phyloP scores from a whole-genome alignment of 2,113 vertebrate species.

The Tachysurus fulvidraco region DNA sequence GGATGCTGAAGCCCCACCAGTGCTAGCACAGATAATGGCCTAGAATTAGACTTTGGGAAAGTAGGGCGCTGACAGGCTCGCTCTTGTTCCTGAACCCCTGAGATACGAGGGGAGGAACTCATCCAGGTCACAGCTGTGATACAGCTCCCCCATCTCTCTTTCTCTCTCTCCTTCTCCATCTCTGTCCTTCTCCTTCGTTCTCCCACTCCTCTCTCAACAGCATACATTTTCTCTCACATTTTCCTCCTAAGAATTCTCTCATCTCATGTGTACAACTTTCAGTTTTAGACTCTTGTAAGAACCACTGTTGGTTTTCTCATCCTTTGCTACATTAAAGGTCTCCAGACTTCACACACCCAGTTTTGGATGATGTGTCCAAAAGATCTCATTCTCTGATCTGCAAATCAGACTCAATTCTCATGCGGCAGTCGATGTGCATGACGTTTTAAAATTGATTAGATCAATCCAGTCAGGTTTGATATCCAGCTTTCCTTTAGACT shows the following conservation, averaged over 20 bases:
- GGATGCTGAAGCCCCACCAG: conserved; percentile 76
- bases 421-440: background rate
- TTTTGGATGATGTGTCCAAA: background rate
- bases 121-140: conserved; percentile 60
- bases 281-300: background rate
- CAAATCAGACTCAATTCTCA: conserved; percentile 3
- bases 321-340: no score
- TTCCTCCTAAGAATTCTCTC: background rate
- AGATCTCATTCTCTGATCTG: background rate
- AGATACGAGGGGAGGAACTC: conserved; percentile 57
- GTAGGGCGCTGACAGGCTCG: conserved; percentile 68
- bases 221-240: no score
- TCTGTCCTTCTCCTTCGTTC: conserved; percentile 46
- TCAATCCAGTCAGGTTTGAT: background rate
- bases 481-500: background rate
- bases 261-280: no score
- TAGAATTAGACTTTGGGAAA: conserved; percentile 79
- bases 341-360: background rate
- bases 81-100: conserved; percentile 60
- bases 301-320: background rate
- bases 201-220: background rate
- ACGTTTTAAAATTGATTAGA: background rate
- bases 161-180: conserved; percentile 38
- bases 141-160: conserved; percentile 50
- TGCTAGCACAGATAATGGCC: conserved; percentile 84